These are phyloP conservation scores for Cataglyphis rosenhaueri DNA, from an alignment of 2,888 invertebrate genomes.

Conservation along the genomic window DNA sequence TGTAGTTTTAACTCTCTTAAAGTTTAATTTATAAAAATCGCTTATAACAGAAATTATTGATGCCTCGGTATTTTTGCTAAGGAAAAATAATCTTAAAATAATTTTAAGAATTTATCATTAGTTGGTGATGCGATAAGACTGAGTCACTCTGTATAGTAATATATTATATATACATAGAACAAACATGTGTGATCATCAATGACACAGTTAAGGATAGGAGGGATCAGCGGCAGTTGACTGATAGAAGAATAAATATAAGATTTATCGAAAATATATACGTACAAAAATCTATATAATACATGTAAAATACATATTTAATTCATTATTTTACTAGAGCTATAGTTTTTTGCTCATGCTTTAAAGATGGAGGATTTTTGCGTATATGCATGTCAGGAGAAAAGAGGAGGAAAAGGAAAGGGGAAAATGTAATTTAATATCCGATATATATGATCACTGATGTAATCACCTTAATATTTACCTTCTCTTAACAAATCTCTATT, in stretches of 20 bases:
- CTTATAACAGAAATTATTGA: too few species aligned
- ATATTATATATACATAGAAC: conserved; percentile 14
- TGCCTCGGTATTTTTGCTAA: too few species aligned
- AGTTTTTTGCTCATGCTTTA: not conserved
- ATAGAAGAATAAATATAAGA: not conserved
- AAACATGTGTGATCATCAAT: conserved; percentile 3
- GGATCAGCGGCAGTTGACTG: not conserved
- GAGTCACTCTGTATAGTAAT: not conserved
- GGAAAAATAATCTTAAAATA: too few species aligned
- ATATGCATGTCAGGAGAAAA: not conserved
- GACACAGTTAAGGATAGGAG: not conserved
- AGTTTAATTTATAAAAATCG: too few species aligned
- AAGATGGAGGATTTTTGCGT: not conserved
- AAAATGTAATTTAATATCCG: not conserved
- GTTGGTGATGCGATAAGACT: too few species aligned
- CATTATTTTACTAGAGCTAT: not conserved
- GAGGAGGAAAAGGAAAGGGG: not conserved
- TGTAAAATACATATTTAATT: conserved; percentile 1
- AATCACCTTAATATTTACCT: conserved; percentile 70
- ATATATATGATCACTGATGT: not conserved
- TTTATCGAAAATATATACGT: not conserved
- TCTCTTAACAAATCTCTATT: conserved; percentile 92
- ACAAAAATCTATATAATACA: not conserved
- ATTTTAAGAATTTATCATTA: too few species aligned
- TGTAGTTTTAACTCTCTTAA: too few species aligned